Conservation (phyloP, 2,888 invertebrate species). For the Trissoscelio sp. region DNA sequence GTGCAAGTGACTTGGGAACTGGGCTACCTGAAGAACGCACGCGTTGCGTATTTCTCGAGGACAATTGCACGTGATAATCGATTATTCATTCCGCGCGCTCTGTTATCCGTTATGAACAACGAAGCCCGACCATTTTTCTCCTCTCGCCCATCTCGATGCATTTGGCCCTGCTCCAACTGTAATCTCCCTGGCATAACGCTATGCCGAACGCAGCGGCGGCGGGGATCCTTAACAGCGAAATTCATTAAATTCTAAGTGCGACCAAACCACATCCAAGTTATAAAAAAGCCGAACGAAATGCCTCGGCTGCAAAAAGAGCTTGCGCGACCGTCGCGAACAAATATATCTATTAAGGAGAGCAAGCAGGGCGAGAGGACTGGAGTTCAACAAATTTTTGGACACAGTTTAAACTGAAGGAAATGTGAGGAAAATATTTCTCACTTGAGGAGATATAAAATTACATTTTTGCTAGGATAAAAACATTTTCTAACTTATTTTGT, state of each 20-base stretch:
- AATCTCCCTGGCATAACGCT: slow-evolving; percentile 61
- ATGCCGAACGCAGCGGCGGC: slow-evolving; percentile 29
- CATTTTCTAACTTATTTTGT: too few species aligned
- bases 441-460: too few species aligned
- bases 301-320: slow-evolving; percentile 14
- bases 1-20: not conserved
- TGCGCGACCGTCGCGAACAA: not conserved
- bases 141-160: slow-evolving; percentile 35
- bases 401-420: too few species aligned
- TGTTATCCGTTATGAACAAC: slow-evolving; percentile 53
- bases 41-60: slow-evolving; percentile 26
- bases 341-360: slow-evolving; percentile 35
- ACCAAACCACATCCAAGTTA: slow-evolving; percentile 47
- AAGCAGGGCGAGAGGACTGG: not conserved
- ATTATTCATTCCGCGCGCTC: slow-evolving; percentile 52
- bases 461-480: too few species aligned
- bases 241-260: slow-evolving; percentile 69
- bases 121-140: slow-evolving; percentile 55
- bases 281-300: slow-evolving; percentile 44
- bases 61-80: slow-evolving; percentile 47
- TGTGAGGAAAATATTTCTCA: not conserved
- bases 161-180: slow-evolving; percentile 64
- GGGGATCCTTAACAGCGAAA: slow-evolving; percentile 68
- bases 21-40: not conserved
- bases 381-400: not conserved